Evolutionary conservation across 35 echinoderm and acorn worm genomes (phyloP).

Genomic region (Amphiura filiformis): DNA sequence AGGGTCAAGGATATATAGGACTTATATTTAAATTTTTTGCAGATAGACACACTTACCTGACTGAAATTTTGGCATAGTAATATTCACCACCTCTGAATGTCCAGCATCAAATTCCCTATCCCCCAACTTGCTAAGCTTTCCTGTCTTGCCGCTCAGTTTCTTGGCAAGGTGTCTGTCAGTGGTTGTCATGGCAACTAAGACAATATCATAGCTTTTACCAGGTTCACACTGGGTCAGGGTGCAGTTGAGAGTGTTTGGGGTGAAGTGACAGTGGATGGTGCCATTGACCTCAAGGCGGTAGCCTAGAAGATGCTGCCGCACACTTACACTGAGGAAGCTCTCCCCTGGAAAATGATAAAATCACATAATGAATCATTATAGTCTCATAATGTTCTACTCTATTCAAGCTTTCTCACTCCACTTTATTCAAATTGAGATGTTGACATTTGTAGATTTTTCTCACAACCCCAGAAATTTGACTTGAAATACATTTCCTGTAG

Average conservation of each 20-base stretch:
- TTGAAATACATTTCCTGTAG: too few relatives aligned
- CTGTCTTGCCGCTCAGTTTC: conserved; percentile 1
- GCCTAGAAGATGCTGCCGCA: conserved; percentile 55
- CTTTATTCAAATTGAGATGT: neutral
- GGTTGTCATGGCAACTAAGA: conserved; percentile 51
- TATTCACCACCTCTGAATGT: neutral
- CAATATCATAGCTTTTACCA: conserved; percentile 39
- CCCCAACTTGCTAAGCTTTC: conserved; percentile 9
- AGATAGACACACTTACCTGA: conserved; percentile 11
- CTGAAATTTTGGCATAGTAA: conserved; percentile 52
- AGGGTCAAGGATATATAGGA: too few relatives aligned
- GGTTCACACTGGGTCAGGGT: conserved; percentile 52
- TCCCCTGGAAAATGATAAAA: conserved; percentile 23
- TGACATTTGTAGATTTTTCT: neutral
- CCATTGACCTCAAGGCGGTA: conserved; percentile 62
- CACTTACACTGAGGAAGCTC: neutral
- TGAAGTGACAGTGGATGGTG: conserved; percentile 21
- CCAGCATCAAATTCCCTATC: neutral
- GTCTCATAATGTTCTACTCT: too few relatives aligned
- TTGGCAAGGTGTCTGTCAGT: conserved; percentile 16
- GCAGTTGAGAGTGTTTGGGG: conserved; percentile 20
- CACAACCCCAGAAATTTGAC: neutral
- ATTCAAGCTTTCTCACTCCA: too few relatives aligned
- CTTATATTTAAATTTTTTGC: too few relatives aligned
- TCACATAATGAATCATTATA: neutral